Base-by-base conservation (phyloP, 2,113 vertebrate species). In the Thamnophis sirtalis region DNA sequence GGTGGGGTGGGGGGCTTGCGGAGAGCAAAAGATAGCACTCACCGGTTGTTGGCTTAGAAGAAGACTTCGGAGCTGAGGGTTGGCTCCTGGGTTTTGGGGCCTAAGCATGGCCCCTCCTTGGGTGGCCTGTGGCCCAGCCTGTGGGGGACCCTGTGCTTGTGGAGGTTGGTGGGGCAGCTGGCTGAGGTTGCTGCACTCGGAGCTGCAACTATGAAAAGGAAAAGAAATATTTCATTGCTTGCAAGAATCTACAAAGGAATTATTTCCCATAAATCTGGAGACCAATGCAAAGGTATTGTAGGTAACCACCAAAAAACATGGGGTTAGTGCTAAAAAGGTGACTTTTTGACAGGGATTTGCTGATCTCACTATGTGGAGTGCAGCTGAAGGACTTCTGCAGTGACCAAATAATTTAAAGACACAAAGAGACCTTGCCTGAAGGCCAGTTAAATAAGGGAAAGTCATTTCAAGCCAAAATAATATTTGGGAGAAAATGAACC, bases 41-140 rank as follows among this genome's bases (percentile, higher is more conserved):
- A 98, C 98, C 11, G 98, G 98, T 95, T 99, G 98, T 0, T 98
- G 98, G 95, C 98, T 99, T 92, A 99, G 98, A 2, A 99, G 98
- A 5, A 99, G 98, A 84, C 98, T 99, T 92, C 98, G 98, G 0
- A 99, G 98, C 93, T 99, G 98, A 2, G 98, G 98, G 94, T 99
- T 99, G 96, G 98, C 98, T 88, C 98, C 98, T 0, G 98, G 98
- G 93, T 99, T 99, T 43, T 98, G 97, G 13, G 98, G 98, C 19
- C 98, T 97, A 50, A 98, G 98, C 88, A 99, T 98, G 5, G 97
- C 93, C 63, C 98, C 98, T 1, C 96, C 93, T 94, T 98, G 98
- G 4, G 96, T 90, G 4, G 98, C 96, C 56, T 97, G 98, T 0
- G 98, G 95, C 38, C 96, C 94, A 28, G 95, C 33, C 91, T 96